Conservation (phyloP, 1,140 invertebrate genomes). For the Bombus waltoni region DNA sequence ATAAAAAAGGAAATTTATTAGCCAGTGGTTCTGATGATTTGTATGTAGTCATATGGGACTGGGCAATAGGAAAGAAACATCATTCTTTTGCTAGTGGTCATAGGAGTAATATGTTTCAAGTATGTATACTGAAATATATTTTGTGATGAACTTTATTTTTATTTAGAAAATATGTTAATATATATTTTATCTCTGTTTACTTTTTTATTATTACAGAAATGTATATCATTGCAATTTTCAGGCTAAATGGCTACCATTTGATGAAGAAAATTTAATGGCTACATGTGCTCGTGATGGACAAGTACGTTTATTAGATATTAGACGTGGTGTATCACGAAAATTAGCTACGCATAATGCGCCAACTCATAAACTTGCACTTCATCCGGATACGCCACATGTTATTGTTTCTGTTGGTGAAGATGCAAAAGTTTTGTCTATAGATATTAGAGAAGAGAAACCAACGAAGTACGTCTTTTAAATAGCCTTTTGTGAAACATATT, state of each 20-base stretch:
- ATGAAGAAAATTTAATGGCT: constrained; percentile 91
- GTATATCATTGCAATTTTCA: constrained; percentile 66
- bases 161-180: not conserved
- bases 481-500: not conserved
- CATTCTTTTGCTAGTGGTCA: constrained; percentile 91
- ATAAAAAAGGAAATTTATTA: constrained; percentile 89
- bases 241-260: constrained; percentile 87
- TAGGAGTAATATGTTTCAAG: constrained; percentile 94
- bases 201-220: constrained; percentile 40
- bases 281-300: constrained; percentile 95
- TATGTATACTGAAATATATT: constrained; percentile 81
- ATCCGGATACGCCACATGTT: constrained; percentile 89
- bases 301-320: constrained; percentile 84
- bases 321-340: constrained; percentile 84
- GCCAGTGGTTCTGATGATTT: constrained; percentile 96
- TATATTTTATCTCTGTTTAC: constrained; percentile 74
- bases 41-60: constrained; percentile 94
- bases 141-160: not conserved
- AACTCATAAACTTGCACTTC: constrained; percentile 91
- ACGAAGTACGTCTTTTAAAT: constrained; percentile 83
- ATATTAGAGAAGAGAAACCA: constrained; percentile 89
- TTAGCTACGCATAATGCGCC: constrained; percentile 88
- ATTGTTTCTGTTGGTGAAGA: constrained; percentile 95
- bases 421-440: constrained; percentile 90
- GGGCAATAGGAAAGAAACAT: constrained; percentile 87